phyloP scores from a whole-genome alignment of 2,113 vertebrate species.

The Eurypyga helias region DNA sequence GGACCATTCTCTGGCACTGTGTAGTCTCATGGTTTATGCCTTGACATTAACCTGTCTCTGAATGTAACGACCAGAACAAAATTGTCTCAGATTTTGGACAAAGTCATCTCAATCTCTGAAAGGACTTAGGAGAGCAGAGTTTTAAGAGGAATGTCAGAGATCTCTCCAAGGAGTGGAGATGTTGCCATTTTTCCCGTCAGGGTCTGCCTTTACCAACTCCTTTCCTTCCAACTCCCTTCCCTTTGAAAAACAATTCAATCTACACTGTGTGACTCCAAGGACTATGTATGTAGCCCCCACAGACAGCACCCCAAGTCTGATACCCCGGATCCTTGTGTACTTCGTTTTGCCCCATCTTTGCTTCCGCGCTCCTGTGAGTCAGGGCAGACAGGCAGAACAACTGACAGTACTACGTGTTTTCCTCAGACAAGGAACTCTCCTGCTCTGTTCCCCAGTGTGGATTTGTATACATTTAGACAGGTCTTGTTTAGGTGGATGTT shows the following conservation, averaged over 20 bases:
- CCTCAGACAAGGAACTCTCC: background rate
- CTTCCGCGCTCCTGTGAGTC: background rate
- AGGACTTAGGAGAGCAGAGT: background rate
- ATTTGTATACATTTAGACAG: background rate
- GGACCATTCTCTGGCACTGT: background rate
- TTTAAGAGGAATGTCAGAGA: background rate
- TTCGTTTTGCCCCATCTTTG: background rate
- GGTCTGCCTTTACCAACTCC: background rate
- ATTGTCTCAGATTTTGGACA: background rate
- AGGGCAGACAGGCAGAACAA: background rate
- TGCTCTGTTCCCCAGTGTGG: background rate
- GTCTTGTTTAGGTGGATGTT: background rate
- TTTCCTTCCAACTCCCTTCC: background rate
- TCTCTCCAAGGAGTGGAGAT: background rate
- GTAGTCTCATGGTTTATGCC: background rate
- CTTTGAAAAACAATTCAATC: background rate
- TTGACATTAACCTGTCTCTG: background rate
- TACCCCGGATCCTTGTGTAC: background rate
- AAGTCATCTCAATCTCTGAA: background rate
- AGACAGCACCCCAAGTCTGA: background rate
- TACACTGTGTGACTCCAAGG: background rate
- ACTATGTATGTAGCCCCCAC: fast-evolving
- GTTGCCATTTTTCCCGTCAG: background rate
- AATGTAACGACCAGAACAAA: background rate
- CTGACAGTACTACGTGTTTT: background rate